Evolutionary conservation across 2,888 invertebrate species (phyloP).

Genomic region (Arge pagana): DNA sequence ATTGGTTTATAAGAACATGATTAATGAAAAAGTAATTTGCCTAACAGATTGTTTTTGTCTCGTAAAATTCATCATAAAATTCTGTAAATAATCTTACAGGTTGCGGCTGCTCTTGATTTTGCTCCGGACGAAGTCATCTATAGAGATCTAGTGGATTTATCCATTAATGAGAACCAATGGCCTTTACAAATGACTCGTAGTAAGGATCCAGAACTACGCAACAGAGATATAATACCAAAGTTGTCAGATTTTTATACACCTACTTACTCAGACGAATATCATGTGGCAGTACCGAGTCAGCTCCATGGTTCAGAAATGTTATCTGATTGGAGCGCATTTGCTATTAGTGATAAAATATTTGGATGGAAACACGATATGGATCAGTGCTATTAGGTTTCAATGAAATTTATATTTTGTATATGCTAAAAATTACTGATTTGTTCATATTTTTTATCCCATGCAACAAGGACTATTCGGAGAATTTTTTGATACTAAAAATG

Average conservation of each 20-base stretch:
- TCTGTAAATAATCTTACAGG: constrained; percentile 31
- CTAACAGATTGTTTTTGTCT: constrained; percentile 3
- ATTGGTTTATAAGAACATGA: constrained; percentile 34
- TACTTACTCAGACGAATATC: constrained; percentile 40
- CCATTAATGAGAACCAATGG: constrained; percentile 45
- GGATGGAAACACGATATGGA: constrained; percentile 44
- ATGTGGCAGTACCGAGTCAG: constrained; percentile 34
- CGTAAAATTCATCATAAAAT: constrained; percentile 7
- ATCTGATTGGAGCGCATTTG: constrained; percentile 44
- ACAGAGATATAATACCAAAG: constrained; percentile 43
- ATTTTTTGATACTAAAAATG: too few relatives aligned
- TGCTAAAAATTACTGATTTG: too few relatives aligned
- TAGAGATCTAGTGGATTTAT: constrained; percentile 46
- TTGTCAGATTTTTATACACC: constrained; percentile 48
- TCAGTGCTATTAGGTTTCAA: constrained; percentile 16
- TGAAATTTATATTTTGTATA: too few relatives aligned
- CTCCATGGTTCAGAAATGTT: constrained; percentile 34
- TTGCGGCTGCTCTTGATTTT: constrained; percentile 47
- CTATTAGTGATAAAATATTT: constrained; percentile 45
- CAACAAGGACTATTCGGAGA: too few relatives aligned
- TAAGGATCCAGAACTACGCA: constrained; percentile 49
- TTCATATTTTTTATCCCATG: too few relatives aligned
- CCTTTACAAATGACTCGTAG: constrained; percentile 44
- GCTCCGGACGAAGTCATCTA: constrained; percentile 45
- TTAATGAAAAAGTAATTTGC: constrained; percentile 45